A percentile compares a stretch with the other conserved stretches of the same genome.
Conservation (phyloP, 2,888 invertebrate genomes). For the Dione vanillae region DNA sequence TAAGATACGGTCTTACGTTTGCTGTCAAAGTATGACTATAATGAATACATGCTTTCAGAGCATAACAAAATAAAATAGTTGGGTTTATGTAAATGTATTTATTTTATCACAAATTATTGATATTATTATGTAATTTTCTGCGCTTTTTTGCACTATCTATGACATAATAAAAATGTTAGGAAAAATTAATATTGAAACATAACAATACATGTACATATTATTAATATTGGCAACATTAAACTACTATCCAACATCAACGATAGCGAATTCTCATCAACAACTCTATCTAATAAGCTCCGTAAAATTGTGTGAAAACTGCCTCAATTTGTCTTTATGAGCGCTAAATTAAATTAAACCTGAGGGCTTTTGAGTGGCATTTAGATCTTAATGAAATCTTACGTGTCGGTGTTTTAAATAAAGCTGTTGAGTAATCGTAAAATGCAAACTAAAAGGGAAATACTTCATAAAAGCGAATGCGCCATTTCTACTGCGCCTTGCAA, state of each 20-base stretch:
- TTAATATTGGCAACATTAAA: too few species aligned
- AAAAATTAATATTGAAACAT: too few species aligned
- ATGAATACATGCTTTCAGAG: too few species aligned
- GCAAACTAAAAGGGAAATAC: neutral
- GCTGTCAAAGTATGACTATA: too few species aligned
- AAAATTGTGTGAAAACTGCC: constrained; percentile 43
- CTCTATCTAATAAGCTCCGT: constrained; percentile 43
- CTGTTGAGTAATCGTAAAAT: neutral
- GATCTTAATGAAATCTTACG: constrained; percentile 47
- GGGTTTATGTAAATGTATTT: too few species aligned
- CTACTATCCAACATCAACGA: neutral
- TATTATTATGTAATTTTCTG: too few species aligned
- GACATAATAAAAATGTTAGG: too few species aligned
- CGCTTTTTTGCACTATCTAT: too few species aligned
- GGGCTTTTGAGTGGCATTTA: constrained; percentile 33
- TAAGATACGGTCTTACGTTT: too few species aligned
- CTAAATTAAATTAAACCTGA: constrained; percentile 46
- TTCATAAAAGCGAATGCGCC: constrained; percentile 9
- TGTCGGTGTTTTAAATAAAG: constrained; percentile 1
- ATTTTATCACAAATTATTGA: too few species aligned
- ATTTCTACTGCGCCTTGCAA: neutral
- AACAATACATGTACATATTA: too few species aligned
- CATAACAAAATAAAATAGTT: too few species aligned
- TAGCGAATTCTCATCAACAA: constrained; percentile 11
- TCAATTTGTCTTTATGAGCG: constrained; percentile 44